These are phyloP conservation scores for Galemys pyrenaicus DNA, from an alignment of 2,113 vertebrate genomes.

Conservation along the genomic window DNA sequence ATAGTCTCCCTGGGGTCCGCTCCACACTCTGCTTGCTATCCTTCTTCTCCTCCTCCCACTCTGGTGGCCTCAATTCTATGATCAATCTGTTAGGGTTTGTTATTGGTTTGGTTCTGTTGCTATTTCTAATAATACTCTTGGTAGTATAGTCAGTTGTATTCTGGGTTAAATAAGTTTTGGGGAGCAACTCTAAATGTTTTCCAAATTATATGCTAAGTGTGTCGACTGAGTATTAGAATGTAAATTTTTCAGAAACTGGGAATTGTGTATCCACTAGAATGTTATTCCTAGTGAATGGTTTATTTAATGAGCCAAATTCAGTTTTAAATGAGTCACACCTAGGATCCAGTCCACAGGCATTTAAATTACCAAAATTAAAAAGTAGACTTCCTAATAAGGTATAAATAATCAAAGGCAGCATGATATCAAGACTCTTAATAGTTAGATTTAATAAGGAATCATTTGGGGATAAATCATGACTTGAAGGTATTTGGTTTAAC, in stretches of 20 bases:
- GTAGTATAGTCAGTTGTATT: neutral
- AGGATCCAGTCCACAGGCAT: neutral
- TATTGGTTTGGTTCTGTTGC: too few species aligned
- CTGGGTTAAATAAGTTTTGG: neutral
- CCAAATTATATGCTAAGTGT: neutral
- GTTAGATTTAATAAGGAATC: slow-evolving; percentile 31
- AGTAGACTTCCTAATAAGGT: slow-evolving; percentile 53
- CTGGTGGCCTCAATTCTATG: too few species aligned
- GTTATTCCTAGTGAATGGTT: neutral
- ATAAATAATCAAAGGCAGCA: neutral
- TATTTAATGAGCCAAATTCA: neutral
- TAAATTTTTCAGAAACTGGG: slow-evolving; percentile 9
- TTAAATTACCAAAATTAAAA: neutral
- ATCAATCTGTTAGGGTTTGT: too few species aligned
- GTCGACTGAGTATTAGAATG: neutral
- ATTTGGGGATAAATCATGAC: slow-evolving; percentile 7
- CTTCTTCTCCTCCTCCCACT: too few species aligned
- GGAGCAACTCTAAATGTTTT: neutral
- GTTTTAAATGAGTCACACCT: neutral
- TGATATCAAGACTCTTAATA: neutral
- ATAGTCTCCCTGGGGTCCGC: too few species aligned
- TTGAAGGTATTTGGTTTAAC: slow-evolving; percentile 9
- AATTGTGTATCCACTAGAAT: neutral
- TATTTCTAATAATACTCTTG: neutral
- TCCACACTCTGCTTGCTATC: too few species aligned